Base-by-base conservation (phyloP, 2,797 vertebrate genomes). In the Loris lydekkerianus region DNA sequence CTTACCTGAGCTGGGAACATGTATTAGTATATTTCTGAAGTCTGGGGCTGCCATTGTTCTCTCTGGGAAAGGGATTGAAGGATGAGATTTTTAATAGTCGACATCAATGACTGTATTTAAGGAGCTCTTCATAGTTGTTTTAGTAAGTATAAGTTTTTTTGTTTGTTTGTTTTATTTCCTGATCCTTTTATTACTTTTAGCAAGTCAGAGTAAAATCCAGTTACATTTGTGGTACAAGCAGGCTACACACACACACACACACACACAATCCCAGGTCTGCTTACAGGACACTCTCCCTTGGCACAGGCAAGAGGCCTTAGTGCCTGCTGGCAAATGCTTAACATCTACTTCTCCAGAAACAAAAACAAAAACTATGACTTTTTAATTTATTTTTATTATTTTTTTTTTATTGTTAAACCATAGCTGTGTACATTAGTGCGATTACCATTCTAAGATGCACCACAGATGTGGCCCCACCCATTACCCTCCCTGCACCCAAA, bases 1-100 rank as follows among this genome's bases (percentile, higher is more conserved):
- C 46, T 60, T 46, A n/a, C 18, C n/a, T 43, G n/a, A 70, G 5
- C 10, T 20, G 40, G 40, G 9, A 23, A 56, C 29, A 86, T 18
- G 31, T 0, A 0, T 23, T 15, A 10, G 4, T 29, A 17, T 13
- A 7, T 56, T 18, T 70, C 43, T 78, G 21, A 61, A 65, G 1
- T 21, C 40, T 76, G 43, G 40, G 40, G 27, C 61, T 43, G 17
- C 23, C 23, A 17, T 14, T 67, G 40, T 40, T 40, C 17, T 78
- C 10, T 15, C 37, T 21, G 4, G 37, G 20, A 73, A 56, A 27
- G 5, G 17, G 43, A 15, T 10, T 49, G 34, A 78, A 81, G 40
- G 17, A 58, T 17, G 21, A 60, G n/a, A 5, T 60, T 61, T 10
- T 10, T 21, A 23, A 2, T 25, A 3, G 23, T 70, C 11, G 21